phyloP scores from a whole-genome alignment of 1,140 invertebrate species.

The Piezodorus guildinii region DNA sequence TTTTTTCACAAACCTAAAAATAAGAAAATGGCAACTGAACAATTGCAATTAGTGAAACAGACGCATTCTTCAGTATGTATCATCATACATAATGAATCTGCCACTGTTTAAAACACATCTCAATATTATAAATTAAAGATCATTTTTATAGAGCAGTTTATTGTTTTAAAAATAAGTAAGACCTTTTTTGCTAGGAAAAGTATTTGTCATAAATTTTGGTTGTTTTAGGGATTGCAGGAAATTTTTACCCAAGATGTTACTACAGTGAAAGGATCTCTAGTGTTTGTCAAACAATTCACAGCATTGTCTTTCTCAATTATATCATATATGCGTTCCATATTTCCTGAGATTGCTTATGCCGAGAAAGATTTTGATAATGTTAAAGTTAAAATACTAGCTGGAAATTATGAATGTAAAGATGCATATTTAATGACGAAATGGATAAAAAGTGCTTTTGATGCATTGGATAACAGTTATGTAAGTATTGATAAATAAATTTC shows the following conservation, averaged over 20 bases:
- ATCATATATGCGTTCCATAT: slow-evolving; percentile 6
- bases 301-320: neutral
- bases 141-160: too few species aligned
- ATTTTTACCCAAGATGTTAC: neutral
- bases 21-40: too few species aligned
- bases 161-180: too few species aligned
- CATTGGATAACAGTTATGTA: slow-evolving; percentile 6
- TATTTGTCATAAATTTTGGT: neutral
- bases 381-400: slow-evolving; percentile 8
- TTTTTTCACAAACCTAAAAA: too few species aligned
- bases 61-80: too few species aligned
- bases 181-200: too few species aligned
- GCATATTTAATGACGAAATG: slow-evolving; percentile 4
- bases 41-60: too few species aligned
- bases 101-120: too few species aligned
- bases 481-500: neutral
- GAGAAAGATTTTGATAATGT: neutral
- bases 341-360: slow-evolving; percentile 1
- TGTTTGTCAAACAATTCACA: slow-evolving; percentile 9
- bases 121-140: too few species aligned
- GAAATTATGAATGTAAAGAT: neutral
- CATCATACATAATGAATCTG: too few species aligned
- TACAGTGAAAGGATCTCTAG: neutral
- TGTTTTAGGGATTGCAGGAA: slow-evolving; percentile 2
- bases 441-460: slow-evolving; percentile 15